A percentile compares a stretch with the other conserved stretches of the same genome.
phyloP scores from a whole-genome alignment of 2,113 vertebrate genomes.

The Cichladusa arquata region DNA sequence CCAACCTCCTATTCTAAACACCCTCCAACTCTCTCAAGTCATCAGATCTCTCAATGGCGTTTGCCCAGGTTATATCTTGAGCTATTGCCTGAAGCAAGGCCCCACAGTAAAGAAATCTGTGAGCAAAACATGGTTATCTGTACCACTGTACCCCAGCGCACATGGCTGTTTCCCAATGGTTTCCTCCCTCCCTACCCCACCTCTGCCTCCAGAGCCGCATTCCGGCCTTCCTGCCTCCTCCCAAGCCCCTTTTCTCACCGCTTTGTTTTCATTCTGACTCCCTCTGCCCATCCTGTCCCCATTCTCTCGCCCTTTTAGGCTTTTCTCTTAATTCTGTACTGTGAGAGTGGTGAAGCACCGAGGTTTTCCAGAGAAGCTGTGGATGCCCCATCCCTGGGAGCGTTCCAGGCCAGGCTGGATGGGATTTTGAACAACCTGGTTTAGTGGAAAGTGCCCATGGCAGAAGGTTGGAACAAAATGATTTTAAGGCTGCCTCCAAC shows the following conservation, averaged over 20 bases:
- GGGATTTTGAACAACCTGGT: background rate
- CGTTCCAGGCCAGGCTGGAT: background rate
- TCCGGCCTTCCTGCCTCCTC: background rate
- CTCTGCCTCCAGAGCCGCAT: background rate
- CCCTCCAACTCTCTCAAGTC: background rate
- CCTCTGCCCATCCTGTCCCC: background rate
- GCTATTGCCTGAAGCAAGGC: background rate
- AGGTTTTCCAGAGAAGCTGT: background rate
- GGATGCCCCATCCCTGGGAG: background rate
- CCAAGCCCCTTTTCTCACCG: background rate
- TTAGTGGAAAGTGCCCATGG: background rate
- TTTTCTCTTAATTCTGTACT: background rate
- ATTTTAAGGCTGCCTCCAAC: background rate
- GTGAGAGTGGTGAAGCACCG: background rate
- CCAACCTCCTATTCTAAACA: background rate
- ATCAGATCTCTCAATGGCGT: accelerated
- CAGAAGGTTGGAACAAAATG: background rate
- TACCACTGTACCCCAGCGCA: accelerated
- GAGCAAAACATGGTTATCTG: background rate
- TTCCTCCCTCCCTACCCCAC: background rate
- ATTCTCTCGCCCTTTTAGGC: background rate
- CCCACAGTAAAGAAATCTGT: background rate
- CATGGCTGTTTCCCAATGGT: background rate
- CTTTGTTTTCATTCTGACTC: no score
- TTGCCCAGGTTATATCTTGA: background rate